phyloP scores from a whole-genome alignment of 2,888 invertebrate species.

The Apodemia duryi region DNA sequence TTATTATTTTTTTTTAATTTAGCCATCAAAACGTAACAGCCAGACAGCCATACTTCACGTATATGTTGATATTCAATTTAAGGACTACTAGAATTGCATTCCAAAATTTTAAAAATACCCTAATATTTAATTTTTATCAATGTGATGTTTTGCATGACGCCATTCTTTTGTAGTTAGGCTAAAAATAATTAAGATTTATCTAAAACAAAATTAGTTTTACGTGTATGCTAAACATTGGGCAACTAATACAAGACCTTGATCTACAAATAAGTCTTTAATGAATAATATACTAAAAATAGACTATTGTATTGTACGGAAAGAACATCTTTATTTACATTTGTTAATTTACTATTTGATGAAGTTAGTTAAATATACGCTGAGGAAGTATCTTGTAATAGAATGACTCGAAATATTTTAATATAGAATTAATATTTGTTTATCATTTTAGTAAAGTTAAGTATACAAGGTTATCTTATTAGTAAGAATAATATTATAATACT shows the following conservation, averaged over 20 bases:
- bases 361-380: no score
- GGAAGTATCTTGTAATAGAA: no score
- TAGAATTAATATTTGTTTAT: no score
- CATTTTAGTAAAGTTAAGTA: no score
- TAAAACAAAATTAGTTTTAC: constrained; percentile 32
- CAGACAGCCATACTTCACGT: no score
- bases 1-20: no score
- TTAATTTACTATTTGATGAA: background rate
- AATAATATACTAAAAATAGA: constrained; percentile 29
- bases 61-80: background rate
- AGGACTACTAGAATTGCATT: no score
- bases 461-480: no score
- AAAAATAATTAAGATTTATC: constrained; percentile 34
- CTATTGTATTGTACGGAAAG: constrained; percentile 20
- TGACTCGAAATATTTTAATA: no score
- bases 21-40: no score
- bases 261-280: constrained; percentile 36
- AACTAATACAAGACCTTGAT: constrained; percentile 37
- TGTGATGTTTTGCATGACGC: background rate
- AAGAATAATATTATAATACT: no score
- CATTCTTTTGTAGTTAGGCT: constrained; percentile 5
- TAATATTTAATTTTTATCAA: background rate
- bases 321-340: background rate
- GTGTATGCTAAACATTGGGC: constrained; percentile 33
- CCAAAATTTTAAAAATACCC: no score